These are phyloP conservation scores for Eupithecia dodoneata DNA, from an alignment of 2,888 invertebrate species.

Conservation along the genomic window DNA sequence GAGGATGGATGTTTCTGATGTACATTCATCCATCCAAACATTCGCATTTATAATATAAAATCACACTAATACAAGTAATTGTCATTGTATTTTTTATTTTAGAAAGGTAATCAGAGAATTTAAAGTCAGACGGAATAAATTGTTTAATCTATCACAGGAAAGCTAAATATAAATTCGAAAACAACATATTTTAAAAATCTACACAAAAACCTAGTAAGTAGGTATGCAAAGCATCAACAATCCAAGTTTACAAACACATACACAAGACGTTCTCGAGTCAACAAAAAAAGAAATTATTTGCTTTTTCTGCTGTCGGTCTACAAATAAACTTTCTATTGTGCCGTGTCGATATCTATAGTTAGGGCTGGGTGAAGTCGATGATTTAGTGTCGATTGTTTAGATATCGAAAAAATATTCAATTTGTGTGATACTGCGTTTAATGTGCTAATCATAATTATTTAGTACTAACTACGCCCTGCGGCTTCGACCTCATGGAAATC, in stretches of 20 bases:
- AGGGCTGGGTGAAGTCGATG: constrained; percentile 53
- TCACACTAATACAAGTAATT: too few species aligned
- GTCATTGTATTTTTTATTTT: neutral
- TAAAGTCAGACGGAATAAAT: neutral
- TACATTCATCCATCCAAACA: too few species aligned
- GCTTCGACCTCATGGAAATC: too few species aligned
- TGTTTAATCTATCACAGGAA: neutral
- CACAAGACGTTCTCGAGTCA: constrained; percentile 23
- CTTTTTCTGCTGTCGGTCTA: constrained; percentile 64
- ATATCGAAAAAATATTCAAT: constrained; percentile 25
- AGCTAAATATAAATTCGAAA: neutral
- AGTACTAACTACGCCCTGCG: neutral
- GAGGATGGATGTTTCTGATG: too few species aligned
- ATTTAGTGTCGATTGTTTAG: constrained; percentile 50
- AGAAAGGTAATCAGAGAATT: neutral
- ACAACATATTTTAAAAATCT: neutral
- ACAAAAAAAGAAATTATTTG: constrained; percentile 48
- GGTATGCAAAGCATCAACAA: constrained; percentile 3
- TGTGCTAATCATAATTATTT: neutral
- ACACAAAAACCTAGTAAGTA: neutral
- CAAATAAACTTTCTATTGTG: constrained; percentile 83
- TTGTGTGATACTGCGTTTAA: neutral
- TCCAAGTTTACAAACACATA: constrained; percentile 27
- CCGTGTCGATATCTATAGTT: constrained; percentile 74
- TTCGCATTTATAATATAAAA: too few species aligned